Percentiles rank a stretch among this genome's conserved stretches.
Conservation (phyloP, 2,113 vertebrate genomes). For the Origma solitaria region DNA sequence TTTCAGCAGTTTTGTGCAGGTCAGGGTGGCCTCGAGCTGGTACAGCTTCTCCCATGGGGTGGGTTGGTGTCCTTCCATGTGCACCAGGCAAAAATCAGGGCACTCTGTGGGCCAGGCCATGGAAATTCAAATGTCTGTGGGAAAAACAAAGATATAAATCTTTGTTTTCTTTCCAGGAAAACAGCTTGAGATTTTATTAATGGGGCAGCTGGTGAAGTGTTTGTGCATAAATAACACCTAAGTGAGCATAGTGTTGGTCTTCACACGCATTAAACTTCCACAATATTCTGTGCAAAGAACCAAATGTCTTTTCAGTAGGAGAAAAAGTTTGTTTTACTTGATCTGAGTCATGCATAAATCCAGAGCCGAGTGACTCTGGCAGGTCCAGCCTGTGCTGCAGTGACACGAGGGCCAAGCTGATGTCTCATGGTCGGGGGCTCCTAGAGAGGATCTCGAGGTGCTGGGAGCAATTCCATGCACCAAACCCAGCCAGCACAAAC, state of each 20-base stretch:
- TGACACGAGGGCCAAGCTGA: accelerated
- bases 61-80: background rate
- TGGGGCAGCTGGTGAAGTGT: background rate
- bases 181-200: background rate
- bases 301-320: background rate
- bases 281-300: background rate
- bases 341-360: background rate
- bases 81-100: background rate
- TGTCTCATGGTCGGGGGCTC: background rate
- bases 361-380: background rate
- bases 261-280: background rate
- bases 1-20: background rate
- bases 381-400: background rate
- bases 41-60: background rate
- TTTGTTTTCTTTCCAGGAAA: background rate
- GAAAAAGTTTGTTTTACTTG: background rate
- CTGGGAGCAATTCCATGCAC: background rate
- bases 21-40: background rate
- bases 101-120: background rate
- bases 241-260: background rate
- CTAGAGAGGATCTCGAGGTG: background rate
- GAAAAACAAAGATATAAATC: background rate
- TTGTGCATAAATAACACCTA: background rate
- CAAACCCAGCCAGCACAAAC: background rate
- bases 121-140: background rate